phyloP scores from a whole-genome alignment of 2,888 invertebrate genomes.

The Petrophora chlorosata region DNA sequence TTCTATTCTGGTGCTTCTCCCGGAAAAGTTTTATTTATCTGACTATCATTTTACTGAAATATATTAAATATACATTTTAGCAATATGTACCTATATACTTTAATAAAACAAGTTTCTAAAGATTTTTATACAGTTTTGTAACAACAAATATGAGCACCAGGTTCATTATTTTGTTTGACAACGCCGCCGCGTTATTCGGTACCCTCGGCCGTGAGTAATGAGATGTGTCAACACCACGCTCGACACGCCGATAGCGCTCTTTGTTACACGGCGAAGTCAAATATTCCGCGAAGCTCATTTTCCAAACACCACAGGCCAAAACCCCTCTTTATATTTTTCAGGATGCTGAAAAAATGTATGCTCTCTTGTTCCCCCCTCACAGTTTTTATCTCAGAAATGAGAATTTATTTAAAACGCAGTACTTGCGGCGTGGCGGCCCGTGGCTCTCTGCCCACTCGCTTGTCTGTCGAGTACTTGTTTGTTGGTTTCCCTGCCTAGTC shows the following conservation, averaged over 20 bases:
- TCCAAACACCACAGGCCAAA: too few species aligned
- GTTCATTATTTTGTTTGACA: conserved; percentile 23
- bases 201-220: conserved; percentile 43
- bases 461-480: conserved; percentile 10
- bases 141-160: conserved; percentile 3
- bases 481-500: conserved; percentile 18
- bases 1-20: too few species aligned
- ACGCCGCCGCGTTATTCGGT: conserved; percentile 17
- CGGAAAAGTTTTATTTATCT: too few species aligned
- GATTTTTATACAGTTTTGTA: background rate
- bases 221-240: conserved; percentile 46
- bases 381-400: conserved; percentile 40
- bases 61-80: too few species aligned
- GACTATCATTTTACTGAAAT: too few species aligned
- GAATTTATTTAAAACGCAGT: conserved; percentile 70
- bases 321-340: too few species aligned
- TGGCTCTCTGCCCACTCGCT: background rate
- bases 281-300: too few species aligned
- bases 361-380: background rate
- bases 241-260: conserved; percentile 37
- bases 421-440: conserved; percentile 45
- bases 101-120: too few species aligned
- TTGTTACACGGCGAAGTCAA: conserved; percentile 32
- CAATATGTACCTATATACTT: too few species aligned
- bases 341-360: background rate